Conservation (phyloP, 1,140 invertebrate genomes). For the Papilio helenus region DNA sequence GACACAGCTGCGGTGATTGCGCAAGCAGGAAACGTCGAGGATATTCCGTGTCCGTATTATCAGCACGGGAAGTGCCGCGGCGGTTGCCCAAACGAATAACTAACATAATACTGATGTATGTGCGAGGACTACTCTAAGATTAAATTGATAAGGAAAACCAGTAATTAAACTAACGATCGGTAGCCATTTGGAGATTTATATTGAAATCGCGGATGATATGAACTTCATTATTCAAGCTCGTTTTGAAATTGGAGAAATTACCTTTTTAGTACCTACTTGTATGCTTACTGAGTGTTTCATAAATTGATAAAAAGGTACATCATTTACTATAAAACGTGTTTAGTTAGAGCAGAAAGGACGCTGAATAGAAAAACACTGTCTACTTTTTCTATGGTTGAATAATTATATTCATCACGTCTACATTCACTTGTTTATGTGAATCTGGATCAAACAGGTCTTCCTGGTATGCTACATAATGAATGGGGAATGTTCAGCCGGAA, state of each 20-base stretch:
- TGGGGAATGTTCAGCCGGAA: conserved; percentile 24
- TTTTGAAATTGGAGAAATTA: no score
- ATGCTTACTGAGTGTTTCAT: not conserved
- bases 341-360: no score
- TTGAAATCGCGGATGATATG: not conserved
- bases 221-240: not conserved
- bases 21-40: conserved; percentile 43
- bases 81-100: conserved; percentile 49
- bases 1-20: conserved; percentile 30
- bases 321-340: no score
- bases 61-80: conserved; percentile 58
- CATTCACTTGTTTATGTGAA: not conserved
- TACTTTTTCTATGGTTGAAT: not conserved
- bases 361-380: not conserved
- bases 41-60: conserved; percentile 52
- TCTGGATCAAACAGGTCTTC: not conserved
- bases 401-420: not conserved
- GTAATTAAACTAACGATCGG: not conserved
- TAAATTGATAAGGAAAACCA: not conserved
- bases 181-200: not conserved
- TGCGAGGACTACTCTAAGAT: not conserved
- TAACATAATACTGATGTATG: not conserved
- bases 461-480: not conserved
- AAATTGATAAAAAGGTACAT: no score
- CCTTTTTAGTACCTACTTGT: no score